These are phyloP conservation scores for Xiphophorus maculatus DNA, from an alignment of 2,113 vertebrate species.

Conservation along the genomic window DNA sequence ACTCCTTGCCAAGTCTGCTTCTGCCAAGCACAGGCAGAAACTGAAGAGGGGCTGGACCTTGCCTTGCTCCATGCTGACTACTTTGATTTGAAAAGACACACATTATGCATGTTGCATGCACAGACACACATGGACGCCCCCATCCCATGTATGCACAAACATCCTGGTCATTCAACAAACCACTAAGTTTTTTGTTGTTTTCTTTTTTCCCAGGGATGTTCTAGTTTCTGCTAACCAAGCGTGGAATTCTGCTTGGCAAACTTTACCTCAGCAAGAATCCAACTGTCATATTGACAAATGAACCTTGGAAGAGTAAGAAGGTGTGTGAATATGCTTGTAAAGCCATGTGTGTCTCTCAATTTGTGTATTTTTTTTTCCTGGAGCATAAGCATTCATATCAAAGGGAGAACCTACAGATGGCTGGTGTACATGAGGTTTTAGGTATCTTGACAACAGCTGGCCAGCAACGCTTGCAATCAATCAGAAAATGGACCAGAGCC, in stretches of 20 bases:
- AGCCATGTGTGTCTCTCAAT: conserved; percentile 37
- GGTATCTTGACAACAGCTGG: conserved; percentile 39
- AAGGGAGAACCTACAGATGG: conserved; percentile 53
- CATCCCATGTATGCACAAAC: conserved; percentile 8
- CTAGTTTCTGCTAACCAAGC: conserved; percentile 65
- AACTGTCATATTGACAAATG: conserved; percentile 81
- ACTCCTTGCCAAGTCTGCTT: conserved; percentile 60
- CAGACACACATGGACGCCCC: conserved; percentile 20
- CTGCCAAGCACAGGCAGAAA: conserved; percentile 61
- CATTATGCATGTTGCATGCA: conserved; percentile 12
- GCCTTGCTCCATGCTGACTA: conserved; percentile 56
- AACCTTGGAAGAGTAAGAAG: conserved; percentile 70
- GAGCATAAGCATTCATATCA: conserved; percentile 19
- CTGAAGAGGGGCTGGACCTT: conserved; percentile 66
- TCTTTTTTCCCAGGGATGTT: conserved; percentile 70
- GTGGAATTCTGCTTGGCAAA: conserved; percentile 73
- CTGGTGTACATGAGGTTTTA: conserved; percentile 9
- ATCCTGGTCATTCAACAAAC: conserved; percentile 22
- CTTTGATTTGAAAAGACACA: conserved; percentile 62
- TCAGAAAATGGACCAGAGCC: conserved; percentile 31
- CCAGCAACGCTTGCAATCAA: conserved; percentile 38
- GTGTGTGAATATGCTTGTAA: conserved; percentile 53
- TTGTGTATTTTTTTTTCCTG: conserved; percentile 23
- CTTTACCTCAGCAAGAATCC: conserved; percentile 67
- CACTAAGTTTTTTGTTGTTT: no score